Percentiles rank a stretch among this genome's conserved stretches.
Evolutionary conservation across 2,888 invertebrate species (phyloP).

Genomic region (Drosophila prolongata): DNA sequence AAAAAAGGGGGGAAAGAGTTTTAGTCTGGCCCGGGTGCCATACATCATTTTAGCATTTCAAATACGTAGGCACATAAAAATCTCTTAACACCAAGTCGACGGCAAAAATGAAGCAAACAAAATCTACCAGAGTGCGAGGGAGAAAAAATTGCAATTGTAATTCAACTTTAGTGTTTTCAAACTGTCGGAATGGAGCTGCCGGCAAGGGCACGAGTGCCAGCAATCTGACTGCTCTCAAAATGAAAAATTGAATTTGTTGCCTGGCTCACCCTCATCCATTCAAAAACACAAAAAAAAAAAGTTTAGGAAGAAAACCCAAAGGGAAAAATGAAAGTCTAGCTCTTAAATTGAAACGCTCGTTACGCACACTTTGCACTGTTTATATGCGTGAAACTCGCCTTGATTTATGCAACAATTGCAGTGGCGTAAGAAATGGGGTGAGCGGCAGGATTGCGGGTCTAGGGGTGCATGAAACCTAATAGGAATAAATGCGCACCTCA

Average conservation of each 20-base stretch:
- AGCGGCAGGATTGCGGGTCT: constrained; percentile 1
- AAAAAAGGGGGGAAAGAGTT: constrained; percentile 4
- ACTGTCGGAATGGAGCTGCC: constrained; percentile 32
- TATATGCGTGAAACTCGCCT: constrained; percentile 33
- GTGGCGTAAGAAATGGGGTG: constrained; percentile 1
- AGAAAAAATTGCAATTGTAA: constrained; percentile 46
- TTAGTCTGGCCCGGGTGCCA: constrained; percentile 34
- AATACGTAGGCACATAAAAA: constrained; percentile 61
- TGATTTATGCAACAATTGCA: constrained; percentile 63
- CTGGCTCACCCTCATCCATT: constrained; percentile 10
- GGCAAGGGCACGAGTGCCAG: constrained; percentile 15
- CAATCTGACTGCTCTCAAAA: constrained; percentile 45
- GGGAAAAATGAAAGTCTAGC: constrained; percentile 25
- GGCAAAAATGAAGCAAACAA: constrained; percentile 30
- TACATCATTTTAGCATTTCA: constrained; percentile 57
- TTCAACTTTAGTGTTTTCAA: constrained; percentile 53
- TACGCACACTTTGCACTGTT: constrained; percentile 48
- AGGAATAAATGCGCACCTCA: constrained; percentile 48
- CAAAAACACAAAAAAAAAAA: neutral
- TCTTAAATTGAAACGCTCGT: constrained; percentile 51
- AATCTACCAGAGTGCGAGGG: constrained; percentile 15
- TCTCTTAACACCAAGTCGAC: constrained; percentile 54
- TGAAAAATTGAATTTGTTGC: constrained; percentile 53
- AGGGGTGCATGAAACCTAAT: constrained; percentile 44
- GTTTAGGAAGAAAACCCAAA: constrained; percentile 14